Conservation (phyloP, 2,797 vertebrate species). For the Etheostoma perlongum region DNA sequence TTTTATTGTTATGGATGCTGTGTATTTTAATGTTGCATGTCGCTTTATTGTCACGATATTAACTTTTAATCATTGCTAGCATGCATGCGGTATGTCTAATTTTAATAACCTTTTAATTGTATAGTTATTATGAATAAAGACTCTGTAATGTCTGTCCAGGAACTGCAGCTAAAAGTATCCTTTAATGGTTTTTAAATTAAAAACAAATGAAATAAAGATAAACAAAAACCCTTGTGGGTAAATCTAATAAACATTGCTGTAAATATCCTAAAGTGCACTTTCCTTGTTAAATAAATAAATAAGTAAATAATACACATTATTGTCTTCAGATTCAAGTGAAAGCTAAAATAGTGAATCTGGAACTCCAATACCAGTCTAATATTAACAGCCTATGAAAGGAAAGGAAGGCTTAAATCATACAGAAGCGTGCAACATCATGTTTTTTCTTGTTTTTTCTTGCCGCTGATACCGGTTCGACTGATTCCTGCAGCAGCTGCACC, state of each 20-base stretch:
- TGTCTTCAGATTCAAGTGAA: background rate
- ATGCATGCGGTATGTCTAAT: background rate
- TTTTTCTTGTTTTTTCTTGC: background rate
- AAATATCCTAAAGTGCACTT: background rate
- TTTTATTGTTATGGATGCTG: background rate
- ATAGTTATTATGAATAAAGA: background rate
- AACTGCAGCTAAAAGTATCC: background rate
- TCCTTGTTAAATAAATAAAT: background rate
- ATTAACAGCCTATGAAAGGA: background rate
- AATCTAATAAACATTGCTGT: too few relatives aligned
- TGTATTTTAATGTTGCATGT: background rate
- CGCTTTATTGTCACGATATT: too few relatives aligned
- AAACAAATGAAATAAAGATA: background rate
- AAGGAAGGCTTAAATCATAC: background rate
- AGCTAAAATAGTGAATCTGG: background rate
- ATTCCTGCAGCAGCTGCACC: slow-evolving; percentile 43
- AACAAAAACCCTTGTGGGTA: background rate
- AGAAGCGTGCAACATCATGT: background rate
- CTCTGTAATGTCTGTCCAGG: background rate
- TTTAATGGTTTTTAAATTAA: background rate
- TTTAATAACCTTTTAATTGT: background rate
- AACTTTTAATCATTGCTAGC: background rate
- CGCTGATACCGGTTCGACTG: background rate
- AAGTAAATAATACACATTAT: background rate
- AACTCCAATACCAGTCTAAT: background rate